phyloP scores from a whole-genome alignment of 2,113 vertebrate species.

The Elaphurus davidianus region DNA sequence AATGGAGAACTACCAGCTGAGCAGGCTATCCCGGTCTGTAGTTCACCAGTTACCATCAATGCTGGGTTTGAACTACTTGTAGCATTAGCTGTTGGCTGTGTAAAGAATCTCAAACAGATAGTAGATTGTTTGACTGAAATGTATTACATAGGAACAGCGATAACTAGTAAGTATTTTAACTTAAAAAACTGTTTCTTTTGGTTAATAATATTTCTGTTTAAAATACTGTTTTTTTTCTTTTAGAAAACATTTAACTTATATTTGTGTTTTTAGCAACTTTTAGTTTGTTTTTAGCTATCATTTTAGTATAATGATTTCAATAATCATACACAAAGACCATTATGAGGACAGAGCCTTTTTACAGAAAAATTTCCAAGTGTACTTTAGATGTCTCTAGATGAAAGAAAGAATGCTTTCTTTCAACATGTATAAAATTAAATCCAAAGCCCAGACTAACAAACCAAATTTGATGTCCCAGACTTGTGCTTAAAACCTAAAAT shows the following conservation, averaged over 20 bases:
- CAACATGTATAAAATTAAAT: background rate
- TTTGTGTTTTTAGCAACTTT: background rate
- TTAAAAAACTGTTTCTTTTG: background rate
- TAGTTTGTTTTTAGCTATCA: background rate
- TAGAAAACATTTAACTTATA: background rate
- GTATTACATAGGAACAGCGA: constrained; percentile 94
- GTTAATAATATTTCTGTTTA: background rate
- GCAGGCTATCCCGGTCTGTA: constrained; percentile 96
- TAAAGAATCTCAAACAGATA: constrained; percentile 95
- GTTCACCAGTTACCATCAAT: constrained; percentile 93
- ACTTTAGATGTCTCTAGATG: background rate
- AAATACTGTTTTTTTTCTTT: background rate
- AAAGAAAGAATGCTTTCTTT: background rate
- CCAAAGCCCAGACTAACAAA: background rate
- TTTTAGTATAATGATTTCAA: background rate
- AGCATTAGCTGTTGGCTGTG: constrained; percentile 93
- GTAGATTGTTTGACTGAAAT: constrained; percentile 97
- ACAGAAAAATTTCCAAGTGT: background rate
- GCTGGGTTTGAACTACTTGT: constrained; percentile 95
- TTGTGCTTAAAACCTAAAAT: background rate
- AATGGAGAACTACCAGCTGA: constrained; percentile 95
- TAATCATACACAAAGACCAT: background rate
- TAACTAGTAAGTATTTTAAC: constrained; percentile 82
- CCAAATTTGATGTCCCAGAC: background rate
- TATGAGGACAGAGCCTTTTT: background rate